Base-by-base conservation (phyloP, 2,888 invertebrate species). In the Cactoblastis cactorum region DNA sequence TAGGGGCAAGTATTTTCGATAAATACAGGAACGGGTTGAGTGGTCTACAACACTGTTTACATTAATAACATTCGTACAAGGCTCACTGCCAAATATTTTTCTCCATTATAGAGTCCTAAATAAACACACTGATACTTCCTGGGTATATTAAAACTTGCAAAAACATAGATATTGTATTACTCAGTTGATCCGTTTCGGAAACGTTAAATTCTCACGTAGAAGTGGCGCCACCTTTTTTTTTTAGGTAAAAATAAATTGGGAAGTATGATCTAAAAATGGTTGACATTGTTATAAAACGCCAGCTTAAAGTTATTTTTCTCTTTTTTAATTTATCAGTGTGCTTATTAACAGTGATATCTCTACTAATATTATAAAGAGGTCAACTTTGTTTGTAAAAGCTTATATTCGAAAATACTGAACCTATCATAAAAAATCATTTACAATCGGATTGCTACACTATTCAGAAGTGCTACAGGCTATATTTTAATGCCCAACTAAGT, bases 91-190 rank as follows among this genome's bases (percentile, higher is more conserved):
- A 80, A 79, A 84, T 83, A 80, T 83, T 84, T 77, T 83, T 76
- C 73, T 77, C 78, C 77, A 81, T 83, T 79, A 74, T 70, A 71
- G 57, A 61, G 59, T 50, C 87, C 87, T 86, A 85, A 86, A 68
- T 57, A 79, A 87, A 87, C 79, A 87, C 49, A 52, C 18, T 51
- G 61, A 70, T 67, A 77, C 83, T 85, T 87, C 87, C 87, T 82
- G 71, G 72, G 76, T 43, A 77, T 69, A 77, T 77, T 77, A 78
- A 28, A 75, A 79, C 76, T 74, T 72, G 83, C 83, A 82, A 83
- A 85, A 77, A 79, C 71, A 62, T 62, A 60, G 63, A 67, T 84
- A 80, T 86, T 77, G 69, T 69, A 73, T 86, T 84, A 83, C 86
- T 45, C 59, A 54, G 65, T 54, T 62, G 52, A 55, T 52, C 55